phyloP scores from a whole-genome alignment of 2,888 invertebrate genomes.

The Heterodera filipjevi region DNA sequence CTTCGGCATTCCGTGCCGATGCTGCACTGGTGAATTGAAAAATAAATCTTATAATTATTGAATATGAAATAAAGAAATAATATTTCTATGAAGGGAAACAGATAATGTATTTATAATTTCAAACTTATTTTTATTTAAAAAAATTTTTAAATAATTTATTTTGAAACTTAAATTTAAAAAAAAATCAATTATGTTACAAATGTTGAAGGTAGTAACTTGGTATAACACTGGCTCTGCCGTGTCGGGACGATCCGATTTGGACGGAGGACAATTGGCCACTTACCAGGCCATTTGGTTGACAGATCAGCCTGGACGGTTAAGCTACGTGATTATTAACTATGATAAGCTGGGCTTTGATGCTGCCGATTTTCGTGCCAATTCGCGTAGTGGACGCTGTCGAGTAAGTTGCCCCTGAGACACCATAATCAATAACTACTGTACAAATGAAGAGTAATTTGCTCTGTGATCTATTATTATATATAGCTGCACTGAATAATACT shows the following conservation, averaged over 20 bases:
- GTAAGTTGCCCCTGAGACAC: constrained; percentile 32
- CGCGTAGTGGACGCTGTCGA: constrained; percentile 61
- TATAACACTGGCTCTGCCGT: constrained; percentile 65
- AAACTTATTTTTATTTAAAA: too few species aligned
- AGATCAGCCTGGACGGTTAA: constrained; percentile 83
- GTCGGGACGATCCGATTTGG: constrained; percentile 63
- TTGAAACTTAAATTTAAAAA: not conserved
- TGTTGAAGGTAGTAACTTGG: constrained; percentile 79
- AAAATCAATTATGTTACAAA: not conserved
- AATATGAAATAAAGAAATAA: not conserved
- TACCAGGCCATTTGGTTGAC: constrained; percentile 70
- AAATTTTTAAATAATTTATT: too few species aligned
- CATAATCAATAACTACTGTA: too few species aligned
- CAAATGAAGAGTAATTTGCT: too few species aligned
- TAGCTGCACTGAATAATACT: too few species aligned
- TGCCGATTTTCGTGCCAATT: constrained; percentile 62
- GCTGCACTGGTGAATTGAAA: constrained; percentile 74
- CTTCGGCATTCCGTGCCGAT: constrained; percentile 86
- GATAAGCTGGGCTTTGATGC: constrained; percentile 88
- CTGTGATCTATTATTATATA: too few species aligned
- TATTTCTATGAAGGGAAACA: not conserved
- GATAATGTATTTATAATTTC: too few species aligned
- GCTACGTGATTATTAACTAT: constrained; percentile 94
- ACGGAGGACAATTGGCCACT: constrained; percentile 62
- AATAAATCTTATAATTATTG: not conserved